Conservation (phyloP, 2,888 invertebrate genomes). For the Lycocerus yunnanus region DNA sequence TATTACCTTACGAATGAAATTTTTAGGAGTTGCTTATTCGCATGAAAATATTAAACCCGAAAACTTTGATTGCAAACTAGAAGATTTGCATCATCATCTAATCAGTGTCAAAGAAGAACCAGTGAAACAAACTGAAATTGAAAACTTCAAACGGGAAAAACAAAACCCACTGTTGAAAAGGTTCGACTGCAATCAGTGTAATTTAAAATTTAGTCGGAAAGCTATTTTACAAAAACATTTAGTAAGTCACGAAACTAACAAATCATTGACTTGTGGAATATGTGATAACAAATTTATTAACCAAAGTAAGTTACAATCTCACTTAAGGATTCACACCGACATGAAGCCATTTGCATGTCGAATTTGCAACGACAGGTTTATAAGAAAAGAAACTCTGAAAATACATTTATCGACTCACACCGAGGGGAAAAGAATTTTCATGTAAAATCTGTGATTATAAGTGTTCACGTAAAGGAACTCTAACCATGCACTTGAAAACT, state of each 20-base stretch:
- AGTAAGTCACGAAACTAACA: not conserved
- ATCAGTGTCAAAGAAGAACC: not conserved
- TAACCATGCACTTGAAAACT: not conserved
- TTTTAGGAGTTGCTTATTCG: not conserved
- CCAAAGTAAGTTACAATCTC: not conserved
- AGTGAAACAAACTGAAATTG: not conserved
- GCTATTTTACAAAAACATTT: not conserved
- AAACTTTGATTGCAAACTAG: not conserved
- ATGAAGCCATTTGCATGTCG: not conserved
- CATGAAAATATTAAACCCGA: not conserved
- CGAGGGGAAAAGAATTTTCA: not conserved
- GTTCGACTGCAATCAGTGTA: not conserved
- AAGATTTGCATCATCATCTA: not conserved
- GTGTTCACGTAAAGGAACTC: not conserved
- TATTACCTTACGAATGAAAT: not conserved
- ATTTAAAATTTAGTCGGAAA: not conserved
- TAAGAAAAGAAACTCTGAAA: not conserved
- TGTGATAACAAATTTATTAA: not conserved
- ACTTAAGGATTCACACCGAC: not conserved
- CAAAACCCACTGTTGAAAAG: not conserved
- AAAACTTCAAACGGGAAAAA: not conserved
- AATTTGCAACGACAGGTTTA: not conserved
- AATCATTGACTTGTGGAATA: not conserved
- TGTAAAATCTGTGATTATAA: not conserved
- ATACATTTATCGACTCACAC: not conserved